Evolutionary conservation across 2,888 invertebrate species (phyloP), one percentile per base, ranked within the genome.

Genomic region (Agapostemon virescens): DNA sequence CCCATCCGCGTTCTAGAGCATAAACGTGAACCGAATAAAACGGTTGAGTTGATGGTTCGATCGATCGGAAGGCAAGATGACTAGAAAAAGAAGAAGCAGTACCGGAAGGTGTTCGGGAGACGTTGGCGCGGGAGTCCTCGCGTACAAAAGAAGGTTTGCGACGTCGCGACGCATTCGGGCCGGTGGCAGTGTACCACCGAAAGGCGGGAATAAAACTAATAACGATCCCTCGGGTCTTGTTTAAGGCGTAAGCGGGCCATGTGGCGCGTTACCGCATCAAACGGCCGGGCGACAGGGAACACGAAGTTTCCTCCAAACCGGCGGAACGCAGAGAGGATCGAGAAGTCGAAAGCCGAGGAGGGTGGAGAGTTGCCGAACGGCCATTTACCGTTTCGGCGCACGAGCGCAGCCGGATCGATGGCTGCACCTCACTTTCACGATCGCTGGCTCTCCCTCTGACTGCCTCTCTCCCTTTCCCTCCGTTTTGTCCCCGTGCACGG

Each of bases 341-440:
- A 72, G 69, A 82, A 74, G 82, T 73, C 81, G 82, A 76, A 81
- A 79, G 72, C 71, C 79, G 68, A 30, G 49, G 38, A 69, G 80
- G 75, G 70, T 75, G 77, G 77, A 67, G 70, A 82, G 74, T 77
- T 73, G 80, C 79, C 77, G 79, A 85, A 86, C 84, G 76, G 76
- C 82, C 86, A 84, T 85, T 84, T 84, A 82, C 86, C 77, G 85
- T 85, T 85, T 86, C 82, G 85, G 85, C 81, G 82, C 82, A 79
- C 82, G 80, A 84, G 79, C 82, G 82, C 80, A 66, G 80, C 66
- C 81, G 84, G 86, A 86, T 86, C 86, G 83, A 86, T 86, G 86
- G 74, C 75, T 81, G 79, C 75, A 78, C 82, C 84, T 84, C 83
- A 81, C 82, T 86, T 86, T 86, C 84, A 79, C 85, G 84, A 86